Conservation (phyloP, 1,140 invertebrate species). For the Drosophila guanche region DNA sequence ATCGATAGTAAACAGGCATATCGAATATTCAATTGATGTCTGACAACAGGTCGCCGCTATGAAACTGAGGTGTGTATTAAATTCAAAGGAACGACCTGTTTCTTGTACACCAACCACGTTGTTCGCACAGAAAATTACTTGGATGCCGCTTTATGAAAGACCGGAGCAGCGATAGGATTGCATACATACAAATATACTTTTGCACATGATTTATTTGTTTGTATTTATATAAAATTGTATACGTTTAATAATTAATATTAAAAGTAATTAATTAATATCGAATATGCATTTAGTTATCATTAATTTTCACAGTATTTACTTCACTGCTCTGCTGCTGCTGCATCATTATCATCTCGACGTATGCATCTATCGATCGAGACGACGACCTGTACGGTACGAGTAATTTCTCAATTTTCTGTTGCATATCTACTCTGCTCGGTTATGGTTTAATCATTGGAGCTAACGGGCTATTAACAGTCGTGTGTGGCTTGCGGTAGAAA, state of each 20-base stretch:
- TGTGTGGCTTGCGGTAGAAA: conserved; percentile 46
- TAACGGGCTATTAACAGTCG: conserved; percentile 62
- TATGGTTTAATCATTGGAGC: conserved; percentile 40
- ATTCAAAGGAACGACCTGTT: too few species aligned
- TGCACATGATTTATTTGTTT: conserved; percentile 69
- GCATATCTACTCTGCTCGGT: conserved; percentile 25
- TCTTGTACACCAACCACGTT: too few species aligned
- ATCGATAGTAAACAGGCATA: not conserved
- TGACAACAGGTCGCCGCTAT: not conserved
- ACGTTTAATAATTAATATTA: conserved; percentile 81
- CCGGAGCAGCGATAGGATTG: too few species aligned
- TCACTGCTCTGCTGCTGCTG: conserved; percentile 61
- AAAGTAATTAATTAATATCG: conserved; percentile 80
- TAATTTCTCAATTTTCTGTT: conserved; percentile 19
- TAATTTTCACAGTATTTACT: conserved; percentile 78
- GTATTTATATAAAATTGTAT: conserved; percentile 78
- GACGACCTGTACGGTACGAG: conserved; percentile 4
- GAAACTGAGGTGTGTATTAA: not conserved
- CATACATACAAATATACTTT: conserved; percentile 26
- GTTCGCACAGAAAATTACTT: too few species aligned
- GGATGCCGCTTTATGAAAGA: too few species aligned
- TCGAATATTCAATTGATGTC: not conserved
- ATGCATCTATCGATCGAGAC: conserved; percentile 42
- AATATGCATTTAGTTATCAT: conserved; percentile 80
- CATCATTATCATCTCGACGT: conserved; percentile 18